These are phyloP conservation scores for Microctenopoma steveboyesi DNA, from an alignment of 2,797 vertebrate genomes.

Conservation along the genomic window DNA sequence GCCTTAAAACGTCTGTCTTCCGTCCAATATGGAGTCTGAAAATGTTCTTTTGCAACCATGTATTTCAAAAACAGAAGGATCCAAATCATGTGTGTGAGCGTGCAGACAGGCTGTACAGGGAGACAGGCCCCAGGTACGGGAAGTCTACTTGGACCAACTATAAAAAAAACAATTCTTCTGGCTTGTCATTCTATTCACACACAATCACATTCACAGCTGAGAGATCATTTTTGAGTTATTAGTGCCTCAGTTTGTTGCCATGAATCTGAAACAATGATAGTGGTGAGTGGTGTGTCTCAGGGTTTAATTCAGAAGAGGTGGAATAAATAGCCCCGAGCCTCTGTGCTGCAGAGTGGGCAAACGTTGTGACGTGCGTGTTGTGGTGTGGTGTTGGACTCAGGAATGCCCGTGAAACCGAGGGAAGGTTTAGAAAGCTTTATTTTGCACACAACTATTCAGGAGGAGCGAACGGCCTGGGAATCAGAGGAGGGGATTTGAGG, in stretches of 20 bases:
- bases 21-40: conserved; percentile 1
- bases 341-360: conserved; percentile 32
- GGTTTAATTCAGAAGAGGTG: conserved; percentile 43
- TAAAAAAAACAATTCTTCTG: conserved; percentile 35
- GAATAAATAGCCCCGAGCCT: conserved; percentile 45
- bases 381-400: too few species aligned
- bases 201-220: conserved; percentile 16
- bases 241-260: background rate
- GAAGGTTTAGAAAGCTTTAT: too few species aligned
- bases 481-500: too few species aligned
- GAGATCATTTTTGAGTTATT: conserved; percentile 26
- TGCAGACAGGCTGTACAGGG: conserved; percentile 3
- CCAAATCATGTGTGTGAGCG: conserved; percentile 4
- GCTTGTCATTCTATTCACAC: conserved; percentile 37
- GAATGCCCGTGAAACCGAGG: too few species aligned
- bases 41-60: conserved; percentile 8
- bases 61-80: conserved; percentile 25
- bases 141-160: conserved; percentile 45
- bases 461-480: too few species aligned
- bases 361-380: background rate
- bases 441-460: too few species aligned
- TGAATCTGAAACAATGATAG: conserved; percentile 36
- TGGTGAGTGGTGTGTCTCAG: conserved; percentile 28
- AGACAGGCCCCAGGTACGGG: conserved; percentile 20
- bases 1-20: background rate